These are phyloP conservation scores for Hypena proboscidalis DNA, from an alignment of 2,888 invertebrate species.

Conservation along the genomic window DNA sequence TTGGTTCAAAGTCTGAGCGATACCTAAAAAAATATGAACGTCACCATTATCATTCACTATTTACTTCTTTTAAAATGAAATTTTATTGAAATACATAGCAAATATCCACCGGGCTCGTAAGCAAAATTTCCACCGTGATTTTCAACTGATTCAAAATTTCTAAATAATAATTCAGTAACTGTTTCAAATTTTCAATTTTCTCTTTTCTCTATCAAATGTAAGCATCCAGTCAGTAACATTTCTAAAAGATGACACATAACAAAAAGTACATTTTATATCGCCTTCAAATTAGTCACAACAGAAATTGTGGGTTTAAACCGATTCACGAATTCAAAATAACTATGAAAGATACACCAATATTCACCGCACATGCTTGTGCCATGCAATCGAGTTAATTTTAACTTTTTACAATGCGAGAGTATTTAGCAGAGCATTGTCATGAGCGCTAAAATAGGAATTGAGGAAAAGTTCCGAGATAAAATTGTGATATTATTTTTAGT, in stretches of 20 bases:
- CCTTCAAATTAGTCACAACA: neutral
- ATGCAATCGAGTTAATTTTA: conserved; percentile 4
- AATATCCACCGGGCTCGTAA: no score
- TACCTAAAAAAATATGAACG: conserved; percentile 59
- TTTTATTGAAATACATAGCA: no score
- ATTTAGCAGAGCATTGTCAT: conserved; percentile 9
- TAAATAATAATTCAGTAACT: no score
- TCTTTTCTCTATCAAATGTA: no score
- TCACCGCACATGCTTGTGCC: neutral
- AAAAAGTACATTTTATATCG: neutral
- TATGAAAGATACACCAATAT: neutral
- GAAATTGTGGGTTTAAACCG: neutral
- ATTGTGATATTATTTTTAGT: conserved; percentile 9
- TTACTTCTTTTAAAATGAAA: no score
- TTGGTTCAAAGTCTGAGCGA: conserved; percentile 48
- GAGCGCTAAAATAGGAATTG: conserved; percentile 20
- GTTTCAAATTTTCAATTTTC: no score
- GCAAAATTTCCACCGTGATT: no score
- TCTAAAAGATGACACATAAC: no score
- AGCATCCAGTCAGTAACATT: no score
- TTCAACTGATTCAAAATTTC: no score
- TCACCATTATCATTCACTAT: no score
- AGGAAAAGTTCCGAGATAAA: conserved; percentile 7
- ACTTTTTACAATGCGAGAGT: conserved; percentile 11
- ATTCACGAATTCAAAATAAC: conserved; percentile 5